These are phyloP conservation scores for Drosophila funebris DNA, from an alignment of 1,140 invertebrate genomes.

Conservation along the genomic window DNA sequence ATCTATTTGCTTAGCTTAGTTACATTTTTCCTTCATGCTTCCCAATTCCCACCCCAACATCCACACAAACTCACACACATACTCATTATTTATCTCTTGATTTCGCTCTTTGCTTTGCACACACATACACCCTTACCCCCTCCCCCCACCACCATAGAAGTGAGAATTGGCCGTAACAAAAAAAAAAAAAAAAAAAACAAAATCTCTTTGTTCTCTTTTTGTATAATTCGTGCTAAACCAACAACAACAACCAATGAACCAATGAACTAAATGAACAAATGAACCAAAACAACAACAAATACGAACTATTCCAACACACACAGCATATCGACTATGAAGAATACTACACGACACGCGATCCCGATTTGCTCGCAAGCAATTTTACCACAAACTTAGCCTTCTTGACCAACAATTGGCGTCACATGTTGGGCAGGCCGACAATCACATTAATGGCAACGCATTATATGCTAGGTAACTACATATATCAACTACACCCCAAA, in stretches of 20 bases:
- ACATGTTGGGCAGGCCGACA: conserved; percentile 94
- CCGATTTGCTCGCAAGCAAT: conserved; percentile 93
- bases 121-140: neutral
- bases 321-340: conserved; percentile 97
- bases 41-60: neutral
- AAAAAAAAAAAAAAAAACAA: neutral
- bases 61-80: neutral
- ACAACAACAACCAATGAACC: conserved; percentile 43
- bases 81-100: conserved; percentile 8
- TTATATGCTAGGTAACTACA: conserved; percentile 90
- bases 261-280: conserved; percentile 20
- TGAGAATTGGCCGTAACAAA: neutral
- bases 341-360: conserved; percentile 96
- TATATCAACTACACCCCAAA: conserved; percentile 30
- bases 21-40: neutral
- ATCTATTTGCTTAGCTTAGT: conserved; percentile 16
- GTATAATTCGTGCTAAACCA: conserved; percentile 40
- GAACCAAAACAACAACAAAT: conserved; percentile 31
- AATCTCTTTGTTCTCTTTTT: conserved; percentile 35
- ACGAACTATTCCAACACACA: conserved; percentile 34
- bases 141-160: neutral
- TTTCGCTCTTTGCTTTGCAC: conserved; percentile 24
- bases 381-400: conserved; percentile 95
- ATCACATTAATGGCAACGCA: conserved; percentile 92
- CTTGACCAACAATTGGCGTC: conserved; percentile 96